Conservation (phyloP, 2,113 vertebrate genomes). For the Fulica atra region DNA sequence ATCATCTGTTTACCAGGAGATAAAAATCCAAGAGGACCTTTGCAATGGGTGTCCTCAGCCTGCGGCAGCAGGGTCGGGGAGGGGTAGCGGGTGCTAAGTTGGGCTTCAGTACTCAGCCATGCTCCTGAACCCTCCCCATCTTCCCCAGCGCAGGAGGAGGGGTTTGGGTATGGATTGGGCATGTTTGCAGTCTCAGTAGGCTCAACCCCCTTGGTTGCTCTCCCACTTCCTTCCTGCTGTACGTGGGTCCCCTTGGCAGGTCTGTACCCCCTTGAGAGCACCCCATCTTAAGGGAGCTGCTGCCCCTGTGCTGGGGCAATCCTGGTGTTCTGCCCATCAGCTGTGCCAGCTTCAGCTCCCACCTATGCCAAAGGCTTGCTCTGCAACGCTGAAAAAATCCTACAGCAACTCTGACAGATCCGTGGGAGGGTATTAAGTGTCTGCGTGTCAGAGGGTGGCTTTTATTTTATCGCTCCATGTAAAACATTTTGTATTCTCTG, state of each 20-base stretch:
- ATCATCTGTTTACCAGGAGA: not conserved
- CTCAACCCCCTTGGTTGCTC: fast-evolving
- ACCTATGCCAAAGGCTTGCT: not conserved
- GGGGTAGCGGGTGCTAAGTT: not conserved
- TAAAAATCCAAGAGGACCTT: fast-evolving
- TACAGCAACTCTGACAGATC: not conserved
- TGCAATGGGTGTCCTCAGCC: not conserved
- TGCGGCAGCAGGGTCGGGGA: not conserved
- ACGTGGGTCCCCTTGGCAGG: not conserved
- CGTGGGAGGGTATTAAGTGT: not conserved
- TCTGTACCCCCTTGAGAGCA: not conserved
- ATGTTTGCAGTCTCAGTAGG: not conserved
- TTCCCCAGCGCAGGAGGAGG: not conserved
- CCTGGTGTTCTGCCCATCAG: fast-evolving
- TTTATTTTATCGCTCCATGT: not conserved
- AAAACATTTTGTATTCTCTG: not conserved
- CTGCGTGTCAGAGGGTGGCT: not conserved
- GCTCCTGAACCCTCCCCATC: fast-evolving
- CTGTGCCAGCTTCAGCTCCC: not conserved
- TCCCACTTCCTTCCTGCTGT: not conserved
- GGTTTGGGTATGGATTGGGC: not conserved
- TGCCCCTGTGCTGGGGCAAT: not conserved
- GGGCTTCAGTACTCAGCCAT: not conserved
- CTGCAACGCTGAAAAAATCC: not conserved
- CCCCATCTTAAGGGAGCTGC: not conserved